Percentiles rank a stretch among this genome's conserved stretches.
phyloP scores from a whole-genome alignment of 2,797 vertebrate genomes.

The Eulemur coronatus region DNA sequence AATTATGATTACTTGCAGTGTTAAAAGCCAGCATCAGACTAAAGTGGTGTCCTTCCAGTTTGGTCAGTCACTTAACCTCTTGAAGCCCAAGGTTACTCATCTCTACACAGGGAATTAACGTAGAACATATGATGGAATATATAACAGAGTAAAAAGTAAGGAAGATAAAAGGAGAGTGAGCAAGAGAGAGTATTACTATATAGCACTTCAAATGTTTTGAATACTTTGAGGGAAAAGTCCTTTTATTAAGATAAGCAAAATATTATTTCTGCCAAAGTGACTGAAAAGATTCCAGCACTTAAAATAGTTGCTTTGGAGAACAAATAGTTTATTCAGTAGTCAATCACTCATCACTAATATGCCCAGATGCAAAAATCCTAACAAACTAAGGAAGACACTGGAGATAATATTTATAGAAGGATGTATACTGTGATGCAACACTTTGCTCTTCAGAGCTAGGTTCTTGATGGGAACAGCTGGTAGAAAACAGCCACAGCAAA shows the following conservation, averaged over 20 bases:
- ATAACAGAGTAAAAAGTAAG: background rate
- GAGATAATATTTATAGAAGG: background rate
- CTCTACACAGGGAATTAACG: conserved; percentile 4
- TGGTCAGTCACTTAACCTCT: background rate
- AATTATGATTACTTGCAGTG: background rate
- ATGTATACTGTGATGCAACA: background rate
- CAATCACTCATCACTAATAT: conserved; percentile 43
- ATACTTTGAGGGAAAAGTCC: conserved; percentile 18
- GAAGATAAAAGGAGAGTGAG: background rate
- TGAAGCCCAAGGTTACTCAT: background rate
- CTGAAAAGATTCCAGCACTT: conserved; percentile 32
- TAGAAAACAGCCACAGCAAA: background rate
- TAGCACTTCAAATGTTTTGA: conserved; percentile 4
- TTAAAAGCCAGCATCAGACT: background rate
- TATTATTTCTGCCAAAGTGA: conserved; percentile 50
- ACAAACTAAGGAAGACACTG: conserved; percentile 34
- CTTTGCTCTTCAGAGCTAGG: background rate
- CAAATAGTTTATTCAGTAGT: background rate
- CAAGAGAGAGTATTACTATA: background rate
- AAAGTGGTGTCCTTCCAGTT: background rate
- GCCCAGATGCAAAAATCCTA: conserved; percentile 17
- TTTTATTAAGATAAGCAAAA: conserved; percentile 29
- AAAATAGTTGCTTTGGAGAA: conserved; percentile 49
- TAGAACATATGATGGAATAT: background rate
- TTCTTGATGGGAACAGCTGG: background rate